Percentiles rank a stretch among this genome's conserved stretches.
Conservation (phyloP, 2,797 vertebrate genomes). For the Rhyacichthys aspro region DNA sequence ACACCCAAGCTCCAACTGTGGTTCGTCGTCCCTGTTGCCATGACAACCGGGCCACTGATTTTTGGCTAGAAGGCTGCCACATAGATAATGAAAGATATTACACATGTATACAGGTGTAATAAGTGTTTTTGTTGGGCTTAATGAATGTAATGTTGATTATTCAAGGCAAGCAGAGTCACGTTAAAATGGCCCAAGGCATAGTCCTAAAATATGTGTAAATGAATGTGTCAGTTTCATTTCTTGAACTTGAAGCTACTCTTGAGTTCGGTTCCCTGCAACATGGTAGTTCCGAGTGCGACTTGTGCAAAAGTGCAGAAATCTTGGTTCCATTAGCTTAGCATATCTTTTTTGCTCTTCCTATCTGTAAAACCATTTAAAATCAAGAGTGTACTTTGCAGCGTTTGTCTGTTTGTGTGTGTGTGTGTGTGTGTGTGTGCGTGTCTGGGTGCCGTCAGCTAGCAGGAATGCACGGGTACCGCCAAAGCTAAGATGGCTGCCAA, state of each 20-base stretch:
- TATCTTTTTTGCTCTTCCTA: slow-evolving; percentile 65
- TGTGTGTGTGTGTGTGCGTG: slow-evolving; percentile 40
- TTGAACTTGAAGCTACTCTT: slow-evolving; percentile 5
- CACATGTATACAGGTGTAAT: slow-evolving; percentile 21
- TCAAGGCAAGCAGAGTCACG: background rate
- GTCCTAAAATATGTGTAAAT: background rate
- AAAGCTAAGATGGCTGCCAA: slow-evolving; percentile 96
- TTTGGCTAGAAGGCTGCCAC: slow-evolving; percentile 52
- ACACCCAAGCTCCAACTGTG: slow-evolving; percentile 50
- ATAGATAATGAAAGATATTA: slow-evolving; percentile 24
- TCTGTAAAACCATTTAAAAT: slow-evolving; percentile 58
- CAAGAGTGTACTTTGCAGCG: slow-evolving; percentile 34
- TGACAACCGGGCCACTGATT: slow-evolving; percentile 53
- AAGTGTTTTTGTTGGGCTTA: background rate
- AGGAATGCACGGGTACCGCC: slow-evolving; percentile 85
- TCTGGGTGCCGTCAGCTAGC: slow-evolving; percentile 78
- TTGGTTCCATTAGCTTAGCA: slow-evolving; percentile 36
- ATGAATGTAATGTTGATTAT: background rate
- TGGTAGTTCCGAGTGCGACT: background rate
- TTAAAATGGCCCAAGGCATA: slow-evolving; percentile 17
- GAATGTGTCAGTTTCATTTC: background rate
- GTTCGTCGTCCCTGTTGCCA: slow-evolving; percentile 60
- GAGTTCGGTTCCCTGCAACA: background rate
- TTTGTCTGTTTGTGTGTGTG: slow-evolving; percentile 28
- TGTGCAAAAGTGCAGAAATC: slow-evolving; percentile 33